Evolutionary conservation across 1,140 invertebrate genomes (phyloP).

Genomic region (Drosophila malerkotliana): DNA sequence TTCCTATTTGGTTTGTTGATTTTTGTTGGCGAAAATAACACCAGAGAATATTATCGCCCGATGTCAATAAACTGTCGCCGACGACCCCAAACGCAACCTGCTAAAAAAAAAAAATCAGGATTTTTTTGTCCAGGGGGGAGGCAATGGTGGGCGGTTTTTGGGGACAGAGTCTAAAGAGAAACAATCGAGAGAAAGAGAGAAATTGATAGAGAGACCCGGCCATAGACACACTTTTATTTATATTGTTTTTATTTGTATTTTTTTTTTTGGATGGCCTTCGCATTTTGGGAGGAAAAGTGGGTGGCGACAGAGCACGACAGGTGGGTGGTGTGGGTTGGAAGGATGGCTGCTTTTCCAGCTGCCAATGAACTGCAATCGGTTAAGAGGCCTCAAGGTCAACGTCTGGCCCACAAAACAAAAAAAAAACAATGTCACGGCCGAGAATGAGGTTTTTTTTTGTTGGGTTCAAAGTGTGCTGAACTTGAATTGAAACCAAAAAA

Average conservation of each 20-base stretch:
- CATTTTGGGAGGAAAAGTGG: neutral
- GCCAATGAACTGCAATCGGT: conserved; percentile 52
- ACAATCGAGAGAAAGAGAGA: conserved; percentile 25
- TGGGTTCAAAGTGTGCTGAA: conserved; percentile 2
- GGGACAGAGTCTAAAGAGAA: conserved; percentile 12
- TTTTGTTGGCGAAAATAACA: conserved; percentile 11
- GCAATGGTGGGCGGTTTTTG: neutral
- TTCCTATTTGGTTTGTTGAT: neutral
- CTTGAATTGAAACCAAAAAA: neutral
- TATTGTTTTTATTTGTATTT: neutral
- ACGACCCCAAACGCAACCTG: conserved; percentile 29
- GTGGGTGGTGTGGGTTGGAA: neutral
- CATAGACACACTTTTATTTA: conserved; percentile 45
- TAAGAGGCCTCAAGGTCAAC: conserved; percentile 40
- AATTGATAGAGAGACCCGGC: conserved; percentile 16
- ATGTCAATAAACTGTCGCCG: conserved; percentile 52
- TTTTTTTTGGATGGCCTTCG: neutral
- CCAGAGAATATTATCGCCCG: conserved; percentile 42
- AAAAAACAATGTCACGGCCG: conserved; percentile 2
- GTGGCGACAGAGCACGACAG: neutral
- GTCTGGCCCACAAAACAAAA: conserved; percentile 37
- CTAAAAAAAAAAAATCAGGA: conserved; percentile 6
- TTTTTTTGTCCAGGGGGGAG: neutral
- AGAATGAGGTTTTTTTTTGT: conserved; percentile 1
- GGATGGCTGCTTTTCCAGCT: conserved; percentile 12